phyloP scores from a whole-genome alignment of 1,140 invertebrate genomes.

The Bursaphelenchus mucronatus region DNA sequence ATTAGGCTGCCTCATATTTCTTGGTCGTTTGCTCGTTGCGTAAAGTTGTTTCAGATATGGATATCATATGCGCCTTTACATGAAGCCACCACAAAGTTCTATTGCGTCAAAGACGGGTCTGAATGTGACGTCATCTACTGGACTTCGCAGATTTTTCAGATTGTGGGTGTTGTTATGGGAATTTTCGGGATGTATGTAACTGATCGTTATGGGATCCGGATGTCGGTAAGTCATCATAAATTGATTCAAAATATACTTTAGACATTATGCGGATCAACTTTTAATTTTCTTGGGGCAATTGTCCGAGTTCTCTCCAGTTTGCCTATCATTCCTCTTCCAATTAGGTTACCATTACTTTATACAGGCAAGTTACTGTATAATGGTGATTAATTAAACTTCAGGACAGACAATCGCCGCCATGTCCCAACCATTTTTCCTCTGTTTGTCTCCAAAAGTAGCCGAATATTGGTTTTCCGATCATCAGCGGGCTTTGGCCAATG shows the following conservation, averaged over 20 bases:
- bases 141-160: slow-evolving; percentile 56
- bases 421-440: slow-evolving; percentile 56
- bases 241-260: slow-evolving; percentile 31
- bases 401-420: slow-evolving; percentile 51
- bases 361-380: slow-evolving; percentile 21
- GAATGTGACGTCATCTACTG: slow-evolving; percentile 46
- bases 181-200: slow-evolving; percentile 58
- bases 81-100: slow-evolving; percentile 44
- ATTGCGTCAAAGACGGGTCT: slow-evolving; percentile 30
- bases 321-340: slow-evolving; percentile 32
- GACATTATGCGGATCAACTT: slow-evolving; percentile 38
- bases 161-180: slow-evolving; percentile 53
- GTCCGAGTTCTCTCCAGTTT: slow-evolving; percentile 54
- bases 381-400: slow-evolving; percentile 17
- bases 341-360: slow-evolving; percentile 47
- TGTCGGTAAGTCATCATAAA: slow-evolving; percentile 38
- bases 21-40: not conserved
- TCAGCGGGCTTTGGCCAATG: slow-evolving; percentile 55
- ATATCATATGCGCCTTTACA: slow-evolving; percentile 55
- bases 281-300: slow-evolving; percentile 50
- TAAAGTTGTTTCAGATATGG: slow-evolving; percentile 47
- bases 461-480: slow-evolving; percentile 56
- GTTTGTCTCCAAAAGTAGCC: slow-evolving; percentile 57
- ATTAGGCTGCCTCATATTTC: not conserved
- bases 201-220: slow-evolving; percentile 53